Percentiles rank a stretch among this genome's conserved stretches.
These are phyloP conservation scores for Armadillidium nasatum DNA, from an alignment of 1,140 invertebrate genomes.

Conservation along the genomic window DNA sequence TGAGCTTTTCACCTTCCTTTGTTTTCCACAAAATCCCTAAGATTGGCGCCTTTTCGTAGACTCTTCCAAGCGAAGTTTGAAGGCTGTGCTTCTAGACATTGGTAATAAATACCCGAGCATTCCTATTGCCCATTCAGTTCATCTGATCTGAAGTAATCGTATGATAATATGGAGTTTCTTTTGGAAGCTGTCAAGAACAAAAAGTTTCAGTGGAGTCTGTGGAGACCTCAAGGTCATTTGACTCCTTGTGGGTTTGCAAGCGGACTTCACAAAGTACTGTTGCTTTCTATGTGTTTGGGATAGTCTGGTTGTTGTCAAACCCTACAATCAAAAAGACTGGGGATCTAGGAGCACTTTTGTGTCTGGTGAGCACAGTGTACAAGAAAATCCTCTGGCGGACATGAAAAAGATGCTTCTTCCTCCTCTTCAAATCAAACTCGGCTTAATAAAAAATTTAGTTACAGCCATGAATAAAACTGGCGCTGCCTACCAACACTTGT, in stretches of 20 bases:
- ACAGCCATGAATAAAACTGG: not conserved
- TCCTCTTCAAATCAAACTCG: not conserved
- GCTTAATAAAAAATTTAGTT: not conserved
- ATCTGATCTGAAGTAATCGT: too few species aligned
- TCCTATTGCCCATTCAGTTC: too few species aligned
- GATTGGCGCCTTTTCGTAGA: too few species aligned
- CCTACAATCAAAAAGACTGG: not conserved
- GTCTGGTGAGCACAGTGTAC: not conserved
- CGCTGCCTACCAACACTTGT: not conserved
- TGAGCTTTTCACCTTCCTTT: slow-evolving; percentile 38
- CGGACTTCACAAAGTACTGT: not conserved
- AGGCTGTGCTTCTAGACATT: too few species aligned
- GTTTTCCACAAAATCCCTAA: too few species aligned
- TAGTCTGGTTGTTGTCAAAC: not conserved
- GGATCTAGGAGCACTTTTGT: not conserved
- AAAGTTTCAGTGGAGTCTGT: not conserved
- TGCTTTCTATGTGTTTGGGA: not conserved
- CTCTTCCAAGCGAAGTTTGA: too few species aligned
- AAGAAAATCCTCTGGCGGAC: too few species aligned
- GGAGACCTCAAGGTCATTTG: not conserved
- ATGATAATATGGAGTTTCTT: too few species aligned
- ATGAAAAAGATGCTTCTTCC: too few species aligned
- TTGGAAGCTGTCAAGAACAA: too few species aligned
- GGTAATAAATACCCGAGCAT: too few species aligned
- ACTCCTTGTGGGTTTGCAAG: not conserved